phyloP scores from a whole-genome alignment of 2,888 invertebrate genomes.

The Mythimna vitellina region DNA sequence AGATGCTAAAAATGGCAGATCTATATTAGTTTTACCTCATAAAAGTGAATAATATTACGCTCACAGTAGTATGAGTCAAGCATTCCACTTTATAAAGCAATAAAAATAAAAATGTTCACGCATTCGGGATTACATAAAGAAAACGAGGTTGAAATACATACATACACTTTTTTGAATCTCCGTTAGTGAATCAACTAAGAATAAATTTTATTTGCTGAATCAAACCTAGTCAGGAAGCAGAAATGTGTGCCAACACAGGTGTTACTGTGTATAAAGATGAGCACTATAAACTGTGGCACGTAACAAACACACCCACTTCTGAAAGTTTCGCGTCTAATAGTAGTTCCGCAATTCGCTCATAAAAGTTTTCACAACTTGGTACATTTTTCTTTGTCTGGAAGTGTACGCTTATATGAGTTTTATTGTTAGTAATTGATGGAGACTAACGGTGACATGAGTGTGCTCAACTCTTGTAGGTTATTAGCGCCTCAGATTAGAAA shows the following conservation, averaged over 20 bases:
- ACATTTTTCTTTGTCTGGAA: slow-evolving; percentile 21
- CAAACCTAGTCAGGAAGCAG: slow-evolving; percentile 49
- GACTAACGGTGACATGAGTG: slow-evolving; percentile 24
- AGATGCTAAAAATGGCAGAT: slow-evolving; percentile 28
- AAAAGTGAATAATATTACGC: slow-evolving; percentile 17
- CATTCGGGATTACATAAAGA: slow-evolving; percentile 14
- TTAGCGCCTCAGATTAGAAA: slow-evolving; percentile 61
- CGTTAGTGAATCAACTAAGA: slow-evolving; percentile 13
- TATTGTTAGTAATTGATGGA: slow-evolving; percentile 48
- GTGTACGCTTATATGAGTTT: slow-evolving; percentile 23
- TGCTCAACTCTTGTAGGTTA: slow-evolving; percentile 47
- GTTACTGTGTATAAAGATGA: not conserved
- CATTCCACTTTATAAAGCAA: slow-evolving; percentile 21
- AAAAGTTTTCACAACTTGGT: slow-evolving; percentile 17
- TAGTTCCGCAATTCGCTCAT: slow-evolving; percentile 11
- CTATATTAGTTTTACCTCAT: slow-evolving; percentile 11
- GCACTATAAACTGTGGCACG: slow-evolving; percentile 16
- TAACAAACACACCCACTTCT: not conserved
- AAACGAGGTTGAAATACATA: slow-evolving; percentile 18
- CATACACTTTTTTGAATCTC: slow-evolving; percentile 5
- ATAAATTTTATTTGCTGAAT: slow-evolving; percentile 44
- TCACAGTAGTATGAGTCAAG: slow-evolving; percentile 4
- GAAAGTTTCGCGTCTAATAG: slow-evolving; percentile 19
- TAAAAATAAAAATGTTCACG: slow-evolving; percentile 17
- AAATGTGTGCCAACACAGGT: slow-evolving; percentile 38